Conservation (phyloP, 2,113 vertebrate genomes). For the Dicaeum eximium region DNA sequence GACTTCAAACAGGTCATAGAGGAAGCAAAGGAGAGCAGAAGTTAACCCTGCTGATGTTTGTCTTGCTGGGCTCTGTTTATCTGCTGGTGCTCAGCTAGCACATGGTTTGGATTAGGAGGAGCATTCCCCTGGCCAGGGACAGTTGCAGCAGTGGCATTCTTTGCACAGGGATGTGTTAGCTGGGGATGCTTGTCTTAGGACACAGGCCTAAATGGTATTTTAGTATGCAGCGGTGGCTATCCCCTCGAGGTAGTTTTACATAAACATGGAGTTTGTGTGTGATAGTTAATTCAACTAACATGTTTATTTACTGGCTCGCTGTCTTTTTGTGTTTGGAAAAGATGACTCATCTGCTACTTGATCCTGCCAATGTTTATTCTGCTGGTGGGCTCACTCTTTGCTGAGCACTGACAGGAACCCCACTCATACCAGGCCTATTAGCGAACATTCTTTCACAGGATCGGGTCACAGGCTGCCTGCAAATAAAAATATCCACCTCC, state of each 20-base stretch:
- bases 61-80: neutral
- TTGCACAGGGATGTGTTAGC: neutral
- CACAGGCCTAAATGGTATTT: neutral
- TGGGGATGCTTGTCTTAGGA: neutral
- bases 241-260: neutral
- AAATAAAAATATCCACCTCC: constrained; percentile 26
- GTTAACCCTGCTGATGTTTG: neutral
- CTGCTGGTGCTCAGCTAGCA: neutral
- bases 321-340: constrained; percentile 37
- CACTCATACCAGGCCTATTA: neutral
- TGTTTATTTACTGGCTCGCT: neutral
- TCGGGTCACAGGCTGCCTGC: neutral
- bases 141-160: neutral
- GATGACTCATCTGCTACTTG: constrained; percentile 27
- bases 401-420: neutral
- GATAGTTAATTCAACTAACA: constrained; percentile 12
- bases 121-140: neutral
- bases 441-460: neutral
- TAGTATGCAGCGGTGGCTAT: accelerated
- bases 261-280: neutral
- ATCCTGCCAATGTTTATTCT: constrained; percentile 39
- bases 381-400: neutral
- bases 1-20: neutral
- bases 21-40: neutral
- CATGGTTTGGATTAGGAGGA: neutral